Conservation (phyloP, 2,888 invertebrate genomes). For the Xestia sexstrigata region DNA sequence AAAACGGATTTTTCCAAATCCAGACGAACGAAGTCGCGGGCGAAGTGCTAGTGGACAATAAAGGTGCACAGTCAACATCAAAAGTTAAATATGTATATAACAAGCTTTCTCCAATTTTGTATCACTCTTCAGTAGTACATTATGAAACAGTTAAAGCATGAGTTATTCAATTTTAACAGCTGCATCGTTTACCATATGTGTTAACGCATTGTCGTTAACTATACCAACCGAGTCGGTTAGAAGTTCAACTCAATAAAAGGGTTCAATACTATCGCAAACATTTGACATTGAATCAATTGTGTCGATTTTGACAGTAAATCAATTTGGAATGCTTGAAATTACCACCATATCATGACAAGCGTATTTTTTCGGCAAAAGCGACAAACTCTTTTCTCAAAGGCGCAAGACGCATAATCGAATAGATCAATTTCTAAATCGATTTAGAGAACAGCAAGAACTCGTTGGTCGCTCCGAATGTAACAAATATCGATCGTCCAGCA, state of each 20-base stretch:
- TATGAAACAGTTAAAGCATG: constrained; percentile 62
- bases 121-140: constrained; percentile 58
- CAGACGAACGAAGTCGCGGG: no score
- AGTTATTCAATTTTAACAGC: constrained; percentile 69
- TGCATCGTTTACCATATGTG: constrained; percentile 75
- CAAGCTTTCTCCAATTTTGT: constrained; percentile 45
- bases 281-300: constrained; percentile 85
- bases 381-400: constrained; percentile 40
- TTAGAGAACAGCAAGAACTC: constrained; percentile 71
- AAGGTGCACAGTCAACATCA: not conserved
- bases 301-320: constrained; percentile 87
- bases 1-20: no score
- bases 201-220: constrained; percentile 75
- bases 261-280: constrained; percentile 83
- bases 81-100: constrained; percentile 2
- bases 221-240: constrained; percentile 71
- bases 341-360: constrained; percentile 29
- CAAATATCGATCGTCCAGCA: constrained; percentile 87
- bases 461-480: constrained; percentile 83
- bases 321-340: constrained; percentile 81
- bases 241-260: constrained; percentile 82
- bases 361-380: not conserved
- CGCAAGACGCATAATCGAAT: constrained; percentile 69
- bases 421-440: constrained; percentile 60
- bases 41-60: no score